phyloP scores from a whole-genome alignment of 2,113 vertebrate species.

The Baryphthengus martii region DNA sequence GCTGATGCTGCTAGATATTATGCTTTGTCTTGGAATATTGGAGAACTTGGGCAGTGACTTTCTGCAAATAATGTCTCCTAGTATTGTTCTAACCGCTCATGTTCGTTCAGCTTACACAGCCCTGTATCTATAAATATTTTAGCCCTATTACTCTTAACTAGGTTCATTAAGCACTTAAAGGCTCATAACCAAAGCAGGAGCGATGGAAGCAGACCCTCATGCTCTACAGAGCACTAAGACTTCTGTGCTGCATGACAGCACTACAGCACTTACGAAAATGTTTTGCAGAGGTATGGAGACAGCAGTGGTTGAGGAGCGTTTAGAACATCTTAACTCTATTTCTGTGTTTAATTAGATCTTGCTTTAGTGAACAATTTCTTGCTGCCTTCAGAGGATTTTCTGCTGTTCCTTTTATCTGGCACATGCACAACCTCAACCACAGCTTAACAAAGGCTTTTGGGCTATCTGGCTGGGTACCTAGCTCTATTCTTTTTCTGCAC shows the following conservation, averaged over 20 bases:
- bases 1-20: conserved; percentile 26
- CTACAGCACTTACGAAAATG: neutral
- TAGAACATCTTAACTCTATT: neutral
- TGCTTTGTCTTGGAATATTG: neutral
- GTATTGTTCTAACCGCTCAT: neutral
- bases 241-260: neutral
- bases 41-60: conserved; percentile 19
- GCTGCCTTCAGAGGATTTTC: neutral
- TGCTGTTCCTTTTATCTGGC: neutral
- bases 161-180: conserved; percentile 43
- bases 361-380: neutral
- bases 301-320: neutral
- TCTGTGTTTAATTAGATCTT: neutral
- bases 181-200: neutral
- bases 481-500: neutral
- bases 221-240: neutral
- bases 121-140: conserved; percentile 51
- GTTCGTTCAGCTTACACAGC: conserved; percentile 5
- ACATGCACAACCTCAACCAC: neutral
- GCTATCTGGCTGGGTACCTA: neutral
- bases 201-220: neutral
- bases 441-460: neutral
- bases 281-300: neutral
- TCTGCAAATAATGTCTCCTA: neutral
- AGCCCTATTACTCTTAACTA: conserved; percentile 2